These are phyloP conservation scores for Lasioglossum morio DNA, from an alignment of 2,888 invertebrate species.

Conservation along the genomic window DNA sequence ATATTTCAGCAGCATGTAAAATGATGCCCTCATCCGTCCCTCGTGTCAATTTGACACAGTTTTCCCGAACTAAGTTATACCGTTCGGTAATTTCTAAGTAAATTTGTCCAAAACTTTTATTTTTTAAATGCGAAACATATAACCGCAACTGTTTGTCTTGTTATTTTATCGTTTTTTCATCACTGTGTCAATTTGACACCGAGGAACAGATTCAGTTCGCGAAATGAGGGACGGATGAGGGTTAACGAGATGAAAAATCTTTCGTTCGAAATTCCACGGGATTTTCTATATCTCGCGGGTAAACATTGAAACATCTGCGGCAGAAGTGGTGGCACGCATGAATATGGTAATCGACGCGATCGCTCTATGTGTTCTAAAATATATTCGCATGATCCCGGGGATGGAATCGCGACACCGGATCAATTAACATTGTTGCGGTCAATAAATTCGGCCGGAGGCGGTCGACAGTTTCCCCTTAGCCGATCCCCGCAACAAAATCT, in stretches of 20 bases:
- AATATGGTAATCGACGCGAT: neutral
- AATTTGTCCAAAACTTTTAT: too few relatives aligned
- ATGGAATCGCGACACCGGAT: conserved; percentile 2
- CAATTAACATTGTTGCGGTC: conserved; percentile 34
- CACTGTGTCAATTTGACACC: too few relatives aligned
- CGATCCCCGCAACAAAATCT: conserved; percentile 42
- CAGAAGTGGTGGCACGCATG: neutral
- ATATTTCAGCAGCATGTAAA: too few relatives aligned
- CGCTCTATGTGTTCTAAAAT: neutral
- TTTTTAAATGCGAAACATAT: too few relatives aligned
- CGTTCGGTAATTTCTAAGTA: too few relatives aligned
- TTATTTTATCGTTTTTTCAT: too few relatives aligned
- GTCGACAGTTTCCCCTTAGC: conserved; percentile 26
- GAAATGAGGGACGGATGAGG: too few relatives aligned
- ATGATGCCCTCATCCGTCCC: too few relatives aligned
- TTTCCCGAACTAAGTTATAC: too few relatives aligned
- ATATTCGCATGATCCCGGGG: neutral
- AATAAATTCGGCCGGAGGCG: conserved; percentile 31
- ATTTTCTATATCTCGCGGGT: neutral
- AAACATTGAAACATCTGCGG: neutral
- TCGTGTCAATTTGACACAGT: too few relatives aligned
- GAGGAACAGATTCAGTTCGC: too few relatives aligned
- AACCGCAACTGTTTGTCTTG: too few relatives aligned
- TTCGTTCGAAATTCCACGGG: neutral
- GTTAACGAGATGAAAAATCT: neutral